A percentile compares a stretch with the other conserved stretches of the same genome.
These are phyloP conservation scores for Momotus momota DNA, from an alignment of 2,797 vertebrate species.

Conservation along the genomic window DNA sequence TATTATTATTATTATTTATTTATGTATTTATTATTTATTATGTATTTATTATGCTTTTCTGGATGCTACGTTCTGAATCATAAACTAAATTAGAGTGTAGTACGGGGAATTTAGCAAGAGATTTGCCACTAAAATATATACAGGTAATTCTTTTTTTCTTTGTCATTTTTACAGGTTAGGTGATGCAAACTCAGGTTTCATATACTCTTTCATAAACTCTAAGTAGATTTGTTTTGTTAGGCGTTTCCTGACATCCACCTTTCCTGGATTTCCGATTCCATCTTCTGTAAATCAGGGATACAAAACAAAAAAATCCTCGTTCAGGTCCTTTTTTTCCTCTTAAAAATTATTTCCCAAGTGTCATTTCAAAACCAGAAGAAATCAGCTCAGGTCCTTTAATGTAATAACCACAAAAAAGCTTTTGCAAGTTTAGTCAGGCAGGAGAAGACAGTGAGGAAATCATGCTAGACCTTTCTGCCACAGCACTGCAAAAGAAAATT, in stretches of 20 bases:
- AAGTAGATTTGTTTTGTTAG: neutral
- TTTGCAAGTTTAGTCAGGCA: neutral
- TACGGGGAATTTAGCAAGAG: neutral
- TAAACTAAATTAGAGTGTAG: neutral
- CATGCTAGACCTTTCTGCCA: neutral
- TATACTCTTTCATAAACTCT: neutral
- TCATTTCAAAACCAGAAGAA: neutral
- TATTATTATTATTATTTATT: neutral
- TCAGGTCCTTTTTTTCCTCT: neutral
- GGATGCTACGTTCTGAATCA: neutral
- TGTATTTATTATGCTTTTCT: neutral
- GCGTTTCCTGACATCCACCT: neutral
- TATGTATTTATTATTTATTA: too few relatives aligned
- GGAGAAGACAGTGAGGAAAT: neutral
- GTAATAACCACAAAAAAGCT: neutral
- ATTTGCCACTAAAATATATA: neutral
- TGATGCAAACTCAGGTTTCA: constrained; percentile 7
- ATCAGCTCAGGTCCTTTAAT: neutral
- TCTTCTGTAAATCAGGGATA: neutral
- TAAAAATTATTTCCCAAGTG: neutral
- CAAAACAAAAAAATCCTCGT: neutral
- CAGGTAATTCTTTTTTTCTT: neutral
- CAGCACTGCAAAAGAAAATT: neutral
- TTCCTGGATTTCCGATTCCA: neutral
- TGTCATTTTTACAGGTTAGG: neutral